phyloP scores from a whole-genome alignment of 2,113 vertebrate genomes.

The Alaudala cheleensis region DNA sequence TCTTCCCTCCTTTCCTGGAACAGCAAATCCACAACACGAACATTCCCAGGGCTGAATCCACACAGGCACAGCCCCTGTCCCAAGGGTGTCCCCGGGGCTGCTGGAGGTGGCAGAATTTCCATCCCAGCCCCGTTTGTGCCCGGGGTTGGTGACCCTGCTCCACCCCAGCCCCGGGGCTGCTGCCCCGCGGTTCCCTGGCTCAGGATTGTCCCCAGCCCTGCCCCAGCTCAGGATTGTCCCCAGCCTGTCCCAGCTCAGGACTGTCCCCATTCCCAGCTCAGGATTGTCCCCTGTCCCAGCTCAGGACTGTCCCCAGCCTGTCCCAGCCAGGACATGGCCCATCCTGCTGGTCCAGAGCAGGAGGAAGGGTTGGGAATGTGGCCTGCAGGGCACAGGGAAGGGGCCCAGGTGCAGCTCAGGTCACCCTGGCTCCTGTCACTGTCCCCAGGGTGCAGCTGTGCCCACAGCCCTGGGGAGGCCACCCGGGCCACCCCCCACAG shows the following conservation, averaged over 20 bases:
- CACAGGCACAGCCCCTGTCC: background rate
- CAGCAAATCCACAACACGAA: background rate
- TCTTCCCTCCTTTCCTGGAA: background rate
- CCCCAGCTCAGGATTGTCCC: background rate
- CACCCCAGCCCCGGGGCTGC: background rate
- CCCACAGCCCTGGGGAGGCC: background rate
- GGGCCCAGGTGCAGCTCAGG: background rate
- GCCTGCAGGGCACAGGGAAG: background rate
- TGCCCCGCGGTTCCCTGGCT: background rate
- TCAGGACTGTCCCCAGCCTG: background rate
- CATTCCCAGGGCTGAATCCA: fast-evolving
- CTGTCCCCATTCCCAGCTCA: background rate
- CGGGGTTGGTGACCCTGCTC: background rate
- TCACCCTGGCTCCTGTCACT: background rate
- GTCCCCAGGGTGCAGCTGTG: background rate
- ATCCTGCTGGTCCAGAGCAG: background rate
- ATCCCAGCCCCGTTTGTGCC: background rate
- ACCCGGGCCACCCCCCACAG: background rate
- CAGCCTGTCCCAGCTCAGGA: background rate
- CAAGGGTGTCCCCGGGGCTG: background rate
- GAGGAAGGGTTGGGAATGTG: background rate
- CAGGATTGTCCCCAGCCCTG: background rate
- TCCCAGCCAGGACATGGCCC: background rate
- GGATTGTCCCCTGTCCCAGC: too few relatives aligned
- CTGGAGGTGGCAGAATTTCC: background rate